A percentile compares a stretch with the other conserved stretches of the same genome.
These are phyloP conservation scores for Luidia sarsii DNA, from an alignment of 53 echinoderm and acorn worm genomes.

Conservation along the genomic window DNA sequence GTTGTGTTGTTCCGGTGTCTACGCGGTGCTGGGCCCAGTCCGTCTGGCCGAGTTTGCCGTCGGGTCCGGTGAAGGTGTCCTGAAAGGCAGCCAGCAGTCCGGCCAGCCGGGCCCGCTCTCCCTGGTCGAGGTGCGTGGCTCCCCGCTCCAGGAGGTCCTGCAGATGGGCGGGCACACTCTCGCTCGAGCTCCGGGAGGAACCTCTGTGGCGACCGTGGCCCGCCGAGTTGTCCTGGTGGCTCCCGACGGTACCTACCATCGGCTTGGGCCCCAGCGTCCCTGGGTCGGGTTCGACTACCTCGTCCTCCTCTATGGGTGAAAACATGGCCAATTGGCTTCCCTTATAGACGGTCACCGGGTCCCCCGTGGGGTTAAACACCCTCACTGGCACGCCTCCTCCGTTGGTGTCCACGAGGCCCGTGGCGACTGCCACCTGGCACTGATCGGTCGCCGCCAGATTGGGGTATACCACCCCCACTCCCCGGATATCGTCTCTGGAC, in stretches of 20 bases:
- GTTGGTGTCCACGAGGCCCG: constrained; percentile 15
- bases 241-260: too few species aligned
- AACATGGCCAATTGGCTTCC: not conserved
- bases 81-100: not conserved
- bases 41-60: constrained; percentile 17
- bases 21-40: constrained; percentile 12
- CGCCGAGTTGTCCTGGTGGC: too few species aligned
- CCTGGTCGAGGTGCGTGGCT: not conserved
- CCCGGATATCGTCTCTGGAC: not conserved
- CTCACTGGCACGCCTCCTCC: constrained; percentile 1
- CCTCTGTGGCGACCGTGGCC: not conserved
- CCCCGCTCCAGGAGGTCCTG: not conserved
- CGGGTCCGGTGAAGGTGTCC: not conserved
- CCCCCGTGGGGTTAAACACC: not conserved
- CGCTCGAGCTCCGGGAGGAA: not conserved
- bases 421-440: constrained; percentile 9
- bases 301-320: not conserved
- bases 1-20: constrained; percentile 22
- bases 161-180: not conserved
- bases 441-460: constrained; percentile 8
- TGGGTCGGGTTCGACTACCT: not conserved
- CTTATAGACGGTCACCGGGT: constrained; percentile 6
- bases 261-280: not conserved
- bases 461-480: constrained; percentile 2
- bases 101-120: not conserved